A percentile compares a stretch with the other conserved stretches of the same genome.
Evolutionary conservation across 2,113 vertebrate genomes (phyloP).

Genomic region (Pionites leucogaster): DNA sequence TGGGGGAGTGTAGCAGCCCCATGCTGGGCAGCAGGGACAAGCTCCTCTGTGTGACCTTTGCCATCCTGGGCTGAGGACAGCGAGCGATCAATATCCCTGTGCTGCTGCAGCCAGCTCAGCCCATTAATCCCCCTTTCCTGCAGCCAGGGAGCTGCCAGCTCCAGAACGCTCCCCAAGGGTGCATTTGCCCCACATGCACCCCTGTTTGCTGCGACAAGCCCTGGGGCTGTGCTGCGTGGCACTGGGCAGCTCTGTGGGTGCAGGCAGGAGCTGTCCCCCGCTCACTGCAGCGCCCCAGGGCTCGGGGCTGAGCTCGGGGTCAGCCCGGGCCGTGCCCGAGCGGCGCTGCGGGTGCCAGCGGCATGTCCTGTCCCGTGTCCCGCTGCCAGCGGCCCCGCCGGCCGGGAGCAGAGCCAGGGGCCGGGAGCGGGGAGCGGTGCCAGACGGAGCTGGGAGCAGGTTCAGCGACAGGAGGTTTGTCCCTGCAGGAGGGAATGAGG

Average conservation of each 20-base stretch:
- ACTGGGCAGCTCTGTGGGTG: not conserved
- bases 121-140: not conserved
- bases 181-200: not conserved
- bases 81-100: rapidly evolving
- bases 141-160: not conserved
- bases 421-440: not conserved
- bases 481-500: not conserved
- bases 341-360: not conserved
- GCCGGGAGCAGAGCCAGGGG: not conserved
- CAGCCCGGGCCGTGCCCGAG: not conserved
- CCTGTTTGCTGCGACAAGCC: rapidly evolving
- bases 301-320: not conserved
- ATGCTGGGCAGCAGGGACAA: not conserved
- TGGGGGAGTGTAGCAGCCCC: not conserved
- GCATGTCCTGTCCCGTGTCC: not conserved
- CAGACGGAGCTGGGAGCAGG: not conserved
- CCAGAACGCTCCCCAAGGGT: rapidly evolving
- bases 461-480: not conserved
- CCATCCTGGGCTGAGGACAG: not conserved
- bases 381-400: not conserved
- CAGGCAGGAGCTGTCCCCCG: not conserved
- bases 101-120: not conserved
- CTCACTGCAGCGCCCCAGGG: rapidly evolving
- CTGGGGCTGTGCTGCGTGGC: rapidly evolving
- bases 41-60: not conserved